These are phyloP conservation scores for Zaprionus davidi DNA, from an alignment of 1,140 invertebrate species.

Conservation along the genomic window DNA sequence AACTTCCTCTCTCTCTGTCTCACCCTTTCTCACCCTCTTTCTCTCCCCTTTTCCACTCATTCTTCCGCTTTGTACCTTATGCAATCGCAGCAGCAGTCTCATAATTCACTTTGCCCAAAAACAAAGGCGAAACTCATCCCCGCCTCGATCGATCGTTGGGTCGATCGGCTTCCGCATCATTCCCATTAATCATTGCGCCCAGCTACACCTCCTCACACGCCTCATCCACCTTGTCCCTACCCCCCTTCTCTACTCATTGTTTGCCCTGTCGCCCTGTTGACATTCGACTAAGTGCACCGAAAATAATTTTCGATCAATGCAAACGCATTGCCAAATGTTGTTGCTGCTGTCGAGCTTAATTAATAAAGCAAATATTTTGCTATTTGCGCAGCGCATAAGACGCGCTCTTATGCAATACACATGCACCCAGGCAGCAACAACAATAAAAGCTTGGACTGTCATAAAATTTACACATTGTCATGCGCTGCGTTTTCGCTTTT, in stretches of 20 bases:
- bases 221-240: neutral
- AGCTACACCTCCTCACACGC: neutral
- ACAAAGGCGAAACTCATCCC: conserved; percentile 10
- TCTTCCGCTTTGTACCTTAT: conserved; percentile 3
- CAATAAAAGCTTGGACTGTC: conserved; percentile 44
- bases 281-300: conserved; percentile 37
- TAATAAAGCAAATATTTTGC: conserved; percentile 79
- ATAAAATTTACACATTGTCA: conserved; percentile 78
- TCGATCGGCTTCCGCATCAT: conserved; percentile 38
- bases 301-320: conserved; percentile 25
- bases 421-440: conserved; percentile 45
- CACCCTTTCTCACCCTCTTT: neutral
- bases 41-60: neutral
- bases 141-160: neutral
- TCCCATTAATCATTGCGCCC: conserved; percentile 42
- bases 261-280: conserved; percentile 41
- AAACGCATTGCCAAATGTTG: conserved; percentile 72
- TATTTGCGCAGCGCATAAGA: conserved; percentile 70
- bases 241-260: conserved; percentile 9
- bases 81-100: neutral
- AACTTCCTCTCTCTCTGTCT: neutral
- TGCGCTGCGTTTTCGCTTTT: conserved; percentile 54
- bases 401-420: conserved; percentile 70
- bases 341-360: conserved; percentile 59
- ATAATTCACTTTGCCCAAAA: neutral